These are phyloP conservation scores for Urechis unicinctus DNA, from an alignment of 2,888 invertebrate species.

Conservation along the genomic window DNA sequence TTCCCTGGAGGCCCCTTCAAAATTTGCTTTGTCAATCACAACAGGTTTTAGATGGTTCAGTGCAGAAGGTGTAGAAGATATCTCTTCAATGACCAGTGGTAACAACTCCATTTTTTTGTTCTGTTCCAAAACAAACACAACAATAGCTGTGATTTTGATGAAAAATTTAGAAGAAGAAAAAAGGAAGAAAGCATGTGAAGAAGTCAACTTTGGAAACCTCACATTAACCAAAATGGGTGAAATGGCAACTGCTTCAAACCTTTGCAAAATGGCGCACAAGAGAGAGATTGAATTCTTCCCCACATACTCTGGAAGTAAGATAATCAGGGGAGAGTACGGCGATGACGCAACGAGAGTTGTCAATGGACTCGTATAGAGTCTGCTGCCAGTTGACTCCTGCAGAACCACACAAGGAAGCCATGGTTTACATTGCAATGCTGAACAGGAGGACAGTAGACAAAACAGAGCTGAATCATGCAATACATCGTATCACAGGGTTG, in stretches of 20 bases:
- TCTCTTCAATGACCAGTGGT: slow-evolving; percentile 1
- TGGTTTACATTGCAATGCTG: not conserved
- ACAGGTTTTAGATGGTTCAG: too few species aligned
- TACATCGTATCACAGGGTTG: too few species aligned
- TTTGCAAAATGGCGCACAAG: slow-evolving; percentile 30
- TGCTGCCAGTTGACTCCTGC: slow-evolving; percentile 44
- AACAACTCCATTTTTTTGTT: slow-evolving; percentile 5
- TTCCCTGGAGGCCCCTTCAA: not conserved
- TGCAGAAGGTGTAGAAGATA: too few species aligned
- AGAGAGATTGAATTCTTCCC: slow-evolving; percentile 42
- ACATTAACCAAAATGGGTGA: too few species aligned
- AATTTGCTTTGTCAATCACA: not conserved
- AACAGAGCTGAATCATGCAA: too few species aligned
- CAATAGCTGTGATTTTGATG: not conserved
- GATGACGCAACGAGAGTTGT: slow-evolving; percentile 30
- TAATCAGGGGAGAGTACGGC: slow-evolving; percentile 34
- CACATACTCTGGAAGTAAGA: slow-evolving; percentile 35
- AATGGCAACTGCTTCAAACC: slow-evolving; percentile 25
- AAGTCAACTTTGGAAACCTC: too few species aligned
- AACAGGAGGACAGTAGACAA: not conserved
- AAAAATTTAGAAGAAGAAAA: not conserved
- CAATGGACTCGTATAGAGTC: slow-evolving; percentile 36
- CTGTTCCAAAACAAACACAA: not conserved
- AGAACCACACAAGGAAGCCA: slow-evolving; percentile 4
- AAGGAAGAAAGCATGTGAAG: too few species aligned